Conservation (phyloP, 2,888 invertebrate genomes). For the Carcina quercana region DNA sequence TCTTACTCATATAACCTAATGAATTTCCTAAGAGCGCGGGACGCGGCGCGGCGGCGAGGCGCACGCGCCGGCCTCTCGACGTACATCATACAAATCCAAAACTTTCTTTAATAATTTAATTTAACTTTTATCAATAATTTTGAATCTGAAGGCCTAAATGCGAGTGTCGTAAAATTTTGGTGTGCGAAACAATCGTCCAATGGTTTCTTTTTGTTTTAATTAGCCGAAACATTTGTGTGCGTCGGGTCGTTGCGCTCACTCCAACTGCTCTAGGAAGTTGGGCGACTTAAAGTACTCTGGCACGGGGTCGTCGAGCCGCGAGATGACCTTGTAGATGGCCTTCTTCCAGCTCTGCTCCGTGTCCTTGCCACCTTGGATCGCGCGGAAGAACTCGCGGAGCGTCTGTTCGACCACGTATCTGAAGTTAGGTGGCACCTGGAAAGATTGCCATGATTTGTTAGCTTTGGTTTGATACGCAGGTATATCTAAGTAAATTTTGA, state of each 20-base stretch:
- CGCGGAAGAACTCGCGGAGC: slow-evolving; percentile 98
- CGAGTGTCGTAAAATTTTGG: slow-evolving; percentile 79
- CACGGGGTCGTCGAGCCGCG: slow-evolving; percentile 98
- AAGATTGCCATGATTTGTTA: too few species aligned
- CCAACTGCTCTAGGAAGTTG: slow-evolving; percentile 98
- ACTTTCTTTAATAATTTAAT: slow-evolving; percentile 63
- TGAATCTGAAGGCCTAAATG: slow-evolving; percentile 80
- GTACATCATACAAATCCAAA: slow-evolving; percentile 64
- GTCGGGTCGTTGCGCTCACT: slow-evolving; percentile 76
- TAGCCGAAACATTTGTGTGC: slow-evolving; percentile 50
- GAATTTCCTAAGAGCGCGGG: slow-evolving; percentile 68
- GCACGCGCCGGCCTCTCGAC: slow-evolving; percentile 42
- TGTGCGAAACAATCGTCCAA: slow-evolving; percentile 71
- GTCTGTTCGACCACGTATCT: slow-evolving; percentile 98
- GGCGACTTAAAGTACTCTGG: slow-evolving; percentile 99
- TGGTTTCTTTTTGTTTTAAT: slow-evolving; percentile 35
- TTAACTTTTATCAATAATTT: slow-evolving; percentile 74
- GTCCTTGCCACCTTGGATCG: slow-evolving; percentile 97
- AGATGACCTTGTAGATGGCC: slow-evolving; percentile 99
- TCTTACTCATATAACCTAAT: slow-evolving; percentile 71
- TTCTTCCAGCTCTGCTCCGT: slow-evolving; percentile 99
- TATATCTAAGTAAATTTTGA: too few species aligned
- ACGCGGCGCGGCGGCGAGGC: slow-evolving; percentile 24
- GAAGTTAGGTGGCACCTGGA: slow-evolving; percentile 97
- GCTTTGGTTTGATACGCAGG: too few species aligned